phyloP scores from a whole-genome alignment of 2,113 vertebrate genomes.

The Nibea coibor region DNA sequence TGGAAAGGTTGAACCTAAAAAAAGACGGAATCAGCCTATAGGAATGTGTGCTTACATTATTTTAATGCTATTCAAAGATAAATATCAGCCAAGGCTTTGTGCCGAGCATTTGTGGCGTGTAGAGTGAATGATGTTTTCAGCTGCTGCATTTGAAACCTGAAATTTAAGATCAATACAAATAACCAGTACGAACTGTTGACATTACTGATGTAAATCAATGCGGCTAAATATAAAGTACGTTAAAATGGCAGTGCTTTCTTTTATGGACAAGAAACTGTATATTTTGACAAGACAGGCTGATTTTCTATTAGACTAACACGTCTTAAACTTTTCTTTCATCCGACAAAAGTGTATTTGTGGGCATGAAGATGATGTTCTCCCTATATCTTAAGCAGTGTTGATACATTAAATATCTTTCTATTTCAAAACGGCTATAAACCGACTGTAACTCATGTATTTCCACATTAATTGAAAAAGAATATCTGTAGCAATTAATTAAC shows the following conservation, averaged over 20 bases:
- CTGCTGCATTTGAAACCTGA: slow-evolving; percentile 9
- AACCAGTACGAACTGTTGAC: background rate
- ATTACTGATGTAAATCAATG: background rate
- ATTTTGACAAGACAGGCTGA: background rate
- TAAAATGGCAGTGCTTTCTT: background rate
- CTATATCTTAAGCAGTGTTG: background rate
- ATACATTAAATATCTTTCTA: background rate
- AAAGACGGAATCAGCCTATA: slow-evolving; percentile 40
- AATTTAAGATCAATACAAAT: slow-evolving; percentile 2
- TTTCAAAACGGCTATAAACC: slow-evolving; percentile 27
- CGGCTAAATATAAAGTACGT: background rate
- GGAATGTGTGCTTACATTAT: slow-evolving; percentile 44
- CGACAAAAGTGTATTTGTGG: background rate
- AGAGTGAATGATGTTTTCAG: background rate
- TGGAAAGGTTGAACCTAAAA: slow-evolving; percentile 62
- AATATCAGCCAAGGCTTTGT: slow-evolving; percentile 13
- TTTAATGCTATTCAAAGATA: slow-evolving; percentile 28
- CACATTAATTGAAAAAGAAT: slow-evolving; percentile 34
- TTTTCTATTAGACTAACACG: background rate
- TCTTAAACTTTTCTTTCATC: slow-evolving; percentile 6
- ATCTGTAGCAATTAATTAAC: slow-evolving; percentile 76
- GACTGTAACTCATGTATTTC: slow-evolving; percentile 1
- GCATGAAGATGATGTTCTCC: background rate
- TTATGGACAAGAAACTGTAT: background rate
- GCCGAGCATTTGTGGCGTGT: background rate